Percentiles rank a stretch among this genome's conserved stretches.
Evolutionary conservation across 2,797 vertebrate species (phyloP).

Genomic region (Ispidina lecontei): DNA sequence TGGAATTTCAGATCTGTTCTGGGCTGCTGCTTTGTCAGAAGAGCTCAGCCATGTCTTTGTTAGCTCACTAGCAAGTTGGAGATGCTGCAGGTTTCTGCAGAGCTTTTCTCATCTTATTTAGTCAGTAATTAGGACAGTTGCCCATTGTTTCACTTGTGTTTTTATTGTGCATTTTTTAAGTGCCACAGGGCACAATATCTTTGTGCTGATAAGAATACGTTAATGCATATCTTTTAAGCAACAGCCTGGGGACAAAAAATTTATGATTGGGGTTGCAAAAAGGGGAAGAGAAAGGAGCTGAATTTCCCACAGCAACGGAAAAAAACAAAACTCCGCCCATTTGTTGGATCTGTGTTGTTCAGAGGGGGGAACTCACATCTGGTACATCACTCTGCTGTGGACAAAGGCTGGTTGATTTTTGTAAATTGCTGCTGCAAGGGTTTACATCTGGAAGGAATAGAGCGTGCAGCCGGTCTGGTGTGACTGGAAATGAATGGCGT

Average conservation of each 20-base stretch:
- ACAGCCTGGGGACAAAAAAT: not conserved
- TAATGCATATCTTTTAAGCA: not conserved
- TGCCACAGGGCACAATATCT: not conserved
- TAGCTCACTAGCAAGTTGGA: not conserved
- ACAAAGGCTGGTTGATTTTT: slow-evolving; percentile 11
- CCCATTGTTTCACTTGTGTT: not conserved
- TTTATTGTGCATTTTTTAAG: not conserved
- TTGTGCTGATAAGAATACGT: not conserved
- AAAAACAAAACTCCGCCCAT: not conserved
- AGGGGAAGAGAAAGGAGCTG: not conserved
- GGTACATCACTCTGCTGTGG: accelerated
- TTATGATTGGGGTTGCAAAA: not conserved
- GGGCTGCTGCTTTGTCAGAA: slow-evolving; percentile 39
- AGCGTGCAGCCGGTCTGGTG: not conserved
- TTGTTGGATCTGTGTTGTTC: not conserved
- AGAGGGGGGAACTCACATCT: not conserved
- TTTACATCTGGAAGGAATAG: not conserved
- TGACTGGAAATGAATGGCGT: not conserved
- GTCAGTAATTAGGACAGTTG: slow-evolving; percentile 3
- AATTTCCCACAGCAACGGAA: not conserved
- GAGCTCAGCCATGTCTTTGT: slow-evolving; percentile 47
- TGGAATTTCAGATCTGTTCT: not conserved
- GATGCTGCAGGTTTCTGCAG: slow-evolving; percentile 25
- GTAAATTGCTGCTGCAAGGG: accelerated
- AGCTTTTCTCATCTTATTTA: not conserved